Conservation (phyloP, 2,888 invertebrate species). For the Agriopis aurantiaria region DNA sequence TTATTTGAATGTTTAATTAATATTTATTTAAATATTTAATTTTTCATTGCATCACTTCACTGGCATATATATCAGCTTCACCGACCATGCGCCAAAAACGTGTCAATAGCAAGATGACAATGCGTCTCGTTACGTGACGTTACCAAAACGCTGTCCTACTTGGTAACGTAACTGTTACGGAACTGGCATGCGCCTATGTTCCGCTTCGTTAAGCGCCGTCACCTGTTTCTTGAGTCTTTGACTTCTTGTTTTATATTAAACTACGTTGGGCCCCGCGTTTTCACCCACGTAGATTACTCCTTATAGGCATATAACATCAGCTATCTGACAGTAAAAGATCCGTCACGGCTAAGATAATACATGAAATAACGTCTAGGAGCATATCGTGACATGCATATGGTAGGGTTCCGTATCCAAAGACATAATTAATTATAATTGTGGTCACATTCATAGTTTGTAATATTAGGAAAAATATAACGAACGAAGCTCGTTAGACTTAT, state of each 20-base stretch:
- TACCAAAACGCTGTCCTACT: constrained; percentile 56
- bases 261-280: neutral
- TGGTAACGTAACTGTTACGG: constrained; percentile 59
- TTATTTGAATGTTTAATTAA: too few relatives aligned
- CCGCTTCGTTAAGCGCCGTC: constrained; percentile 61
- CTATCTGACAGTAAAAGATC: too few relatives aligned
- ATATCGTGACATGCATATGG: too few relatives aligned
- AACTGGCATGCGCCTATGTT: constrained; percentile 63
- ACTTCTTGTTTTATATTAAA: constrained; percentile 10
- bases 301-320: too few relatives aligned
- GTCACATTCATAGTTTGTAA: too few relatives aligned
- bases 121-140: constrained; percentile 56
- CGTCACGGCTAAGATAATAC: too few relatives aligned
- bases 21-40: too few relatives aligned
- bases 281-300: neutral
- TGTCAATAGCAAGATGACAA: constrained; percentile 49
- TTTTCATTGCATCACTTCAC: neutral
- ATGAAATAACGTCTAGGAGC: too few relatives aligned
- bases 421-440: too few relatives aligned
- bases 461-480: too few relatives aligned
- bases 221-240: constrained; percentile 39
- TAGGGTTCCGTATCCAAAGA: too few relatives aligned
- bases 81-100: constrained; percentile 34
- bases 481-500: too few relatives aligned
- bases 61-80: neutral